Percentiles rank a stretch among this genome's conserved stretches.
These are phyloP conservation scores for Gortyna flavago DNA, from an alignment of 2,888 invertebrate genomes.

Conservation along the genomic window DNA sequence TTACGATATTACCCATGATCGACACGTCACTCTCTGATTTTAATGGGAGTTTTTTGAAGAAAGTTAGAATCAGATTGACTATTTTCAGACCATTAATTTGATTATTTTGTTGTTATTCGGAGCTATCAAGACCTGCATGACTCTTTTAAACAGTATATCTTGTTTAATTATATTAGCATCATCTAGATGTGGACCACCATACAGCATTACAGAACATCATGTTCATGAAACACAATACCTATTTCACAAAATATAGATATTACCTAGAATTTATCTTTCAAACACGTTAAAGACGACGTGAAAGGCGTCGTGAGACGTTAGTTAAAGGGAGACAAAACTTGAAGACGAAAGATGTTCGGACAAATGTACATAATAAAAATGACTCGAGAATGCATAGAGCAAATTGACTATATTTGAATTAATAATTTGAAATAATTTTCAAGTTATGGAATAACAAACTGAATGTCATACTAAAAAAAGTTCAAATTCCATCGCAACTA, in stretches of 20 bases:
- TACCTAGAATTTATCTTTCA: not conserved
- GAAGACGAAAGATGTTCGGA: not conserved
- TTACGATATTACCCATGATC: slow-evolving; percentile 17
- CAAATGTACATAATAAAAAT: not conserved
- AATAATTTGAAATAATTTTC: no score
- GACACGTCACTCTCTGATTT: slow-evolving; percentile 20
- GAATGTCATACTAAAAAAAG: no score
- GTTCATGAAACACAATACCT: not conserved
- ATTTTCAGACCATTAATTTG: slow-evolving; percentile 3
- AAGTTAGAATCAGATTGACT: not conserved
- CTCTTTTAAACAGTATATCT: not conserved
- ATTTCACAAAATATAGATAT: not conserved
- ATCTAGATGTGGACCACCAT: slow-evolving; percentile 1
- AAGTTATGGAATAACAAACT: no score
- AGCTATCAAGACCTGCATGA: not conserved
- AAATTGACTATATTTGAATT: no score
- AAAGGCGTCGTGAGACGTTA: no score
- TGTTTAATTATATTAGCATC: not conserved
- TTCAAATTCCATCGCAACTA: not conserved
- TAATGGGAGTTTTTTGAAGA: slow-evolving; percentile 5
- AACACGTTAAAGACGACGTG: not conserved
- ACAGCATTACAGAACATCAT: not conserved
- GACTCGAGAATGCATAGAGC: not conserved
- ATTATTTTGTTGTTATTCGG: not conserved
- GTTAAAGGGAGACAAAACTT: not conserved